Conservation (phyloP, 1,140 invertebrate species). For the Trichonephila clavata region DNA sequence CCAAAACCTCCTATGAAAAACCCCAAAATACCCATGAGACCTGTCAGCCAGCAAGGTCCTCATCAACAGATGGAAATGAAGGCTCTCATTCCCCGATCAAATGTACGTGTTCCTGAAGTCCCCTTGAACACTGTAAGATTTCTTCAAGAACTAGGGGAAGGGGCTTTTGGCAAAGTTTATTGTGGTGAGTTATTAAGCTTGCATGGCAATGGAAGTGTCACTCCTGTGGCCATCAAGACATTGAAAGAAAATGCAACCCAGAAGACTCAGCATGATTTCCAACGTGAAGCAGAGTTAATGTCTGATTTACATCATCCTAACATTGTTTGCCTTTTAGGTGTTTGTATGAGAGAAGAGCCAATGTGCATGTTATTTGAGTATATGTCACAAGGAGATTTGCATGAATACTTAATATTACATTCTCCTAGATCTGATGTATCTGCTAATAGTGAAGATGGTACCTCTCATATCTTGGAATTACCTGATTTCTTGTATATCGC, state of each 20-base stretch:
- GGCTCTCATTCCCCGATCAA: conserved; percentile 84
- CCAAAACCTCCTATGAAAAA: conserved; percentile 70
- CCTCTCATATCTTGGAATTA: conserved; percentile 84
- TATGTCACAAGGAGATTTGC: conserved; percentile 95
- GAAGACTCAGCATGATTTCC: conserved; percentile 96
- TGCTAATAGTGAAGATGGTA: conserved; percentile 79
- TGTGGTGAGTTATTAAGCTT: conserved; percentile 86
- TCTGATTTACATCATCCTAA: conserved; percentile 96
- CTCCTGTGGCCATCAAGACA: conserved; percentile 95
- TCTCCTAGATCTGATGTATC: conserved; percentile 89
- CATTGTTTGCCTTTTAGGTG: conserved; percentile 96
- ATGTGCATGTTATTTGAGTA: conserved; percentile 98
- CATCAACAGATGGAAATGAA: conserved; percentile 86
- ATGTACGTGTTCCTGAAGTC: conserved; percentile 81
- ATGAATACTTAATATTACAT: conserved; percentile 95
- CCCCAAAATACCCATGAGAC: conserved; percentile 42
- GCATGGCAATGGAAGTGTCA: conserved; percentile 68
- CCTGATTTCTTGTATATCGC: conserved; percentile 92
- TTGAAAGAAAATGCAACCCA: conserved; percentile 95
- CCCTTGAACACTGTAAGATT: conserved; percentile 91
- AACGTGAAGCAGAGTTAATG: conserved; percentile 93
- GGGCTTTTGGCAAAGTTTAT: conserved; percentile 96
- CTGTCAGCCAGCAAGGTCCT: conserved; percentile 58
- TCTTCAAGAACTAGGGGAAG: conserved; percentile 96
- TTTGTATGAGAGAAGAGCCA: conserved; percentile 94